A percentile compares a stretch with the other conserved stretches of the same genome.
phyloP scores from a whole-genome alignment of 92 coral and sea anemone species.

The Palythoa caribaeorum region DNA sequence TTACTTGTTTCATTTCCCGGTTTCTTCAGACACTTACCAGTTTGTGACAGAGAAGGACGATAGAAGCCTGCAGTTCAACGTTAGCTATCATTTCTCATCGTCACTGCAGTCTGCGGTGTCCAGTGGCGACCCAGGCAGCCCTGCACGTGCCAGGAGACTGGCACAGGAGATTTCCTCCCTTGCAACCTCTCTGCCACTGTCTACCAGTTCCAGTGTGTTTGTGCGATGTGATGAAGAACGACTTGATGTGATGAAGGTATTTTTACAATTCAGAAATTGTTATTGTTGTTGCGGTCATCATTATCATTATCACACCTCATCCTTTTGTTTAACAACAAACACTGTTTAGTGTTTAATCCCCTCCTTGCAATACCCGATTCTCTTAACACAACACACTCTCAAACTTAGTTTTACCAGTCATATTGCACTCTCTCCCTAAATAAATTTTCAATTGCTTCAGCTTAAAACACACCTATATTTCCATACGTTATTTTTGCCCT shows the following conservation, averaged over 20 bases:
- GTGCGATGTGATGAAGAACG: constrained; percentile 98
- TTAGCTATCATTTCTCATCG: constrained; percentile 91
- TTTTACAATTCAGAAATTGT: too few relatives aligned
- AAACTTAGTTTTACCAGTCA: too few relatives aligned
- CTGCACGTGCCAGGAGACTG: constrained; percentile 94
- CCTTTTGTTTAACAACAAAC: too few relatives aligned
- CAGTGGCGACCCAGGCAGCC: constrained; percentile 84
- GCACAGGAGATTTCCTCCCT: constrained; percentile 99
- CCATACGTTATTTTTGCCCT: too few relatives aligned
- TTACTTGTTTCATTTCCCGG: background rate
- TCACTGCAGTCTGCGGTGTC: constrained; percentile 92
- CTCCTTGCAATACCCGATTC: too few relatives aligned
- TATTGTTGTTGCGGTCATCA: too few relatives aligned
- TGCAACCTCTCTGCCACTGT: constrained; percentile 96
- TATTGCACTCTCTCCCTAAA: too few relatives aligned
- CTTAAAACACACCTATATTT: too few relatives aligned
- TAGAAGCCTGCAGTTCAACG: constrained; percentile 80
- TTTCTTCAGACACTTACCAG: constrained; percentile 75
- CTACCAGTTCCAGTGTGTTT: constrained; percentile 96
- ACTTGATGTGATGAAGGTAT: constrained; percentile 98
- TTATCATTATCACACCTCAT: too few relatives aligned
- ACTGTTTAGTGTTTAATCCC: too few relatives aligned
- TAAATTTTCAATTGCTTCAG: too few relatives aligned
- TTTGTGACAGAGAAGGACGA: constrained; percentile 87
- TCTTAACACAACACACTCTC: too few relatives aligned